Evolutionary conservation across 2,797 vertebrate species (phyloP).

Genomic region (Semotilus atromaculatus): DNA sequence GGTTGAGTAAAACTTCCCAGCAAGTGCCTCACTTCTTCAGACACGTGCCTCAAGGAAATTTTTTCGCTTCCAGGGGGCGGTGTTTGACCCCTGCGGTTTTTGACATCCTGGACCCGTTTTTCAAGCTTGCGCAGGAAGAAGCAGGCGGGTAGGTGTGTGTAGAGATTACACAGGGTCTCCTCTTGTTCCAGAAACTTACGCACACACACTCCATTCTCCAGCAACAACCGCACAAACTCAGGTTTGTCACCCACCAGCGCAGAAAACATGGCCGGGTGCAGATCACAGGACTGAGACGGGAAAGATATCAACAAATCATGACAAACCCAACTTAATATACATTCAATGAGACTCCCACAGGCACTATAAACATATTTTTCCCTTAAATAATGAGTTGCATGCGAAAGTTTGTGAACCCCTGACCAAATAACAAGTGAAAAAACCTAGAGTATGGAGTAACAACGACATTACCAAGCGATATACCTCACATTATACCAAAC

Average conservation of each 20-base stretch:
- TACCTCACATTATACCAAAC: no score
- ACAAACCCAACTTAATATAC: background rate
- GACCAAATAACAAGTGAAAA: no score
- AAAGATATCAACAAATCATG: background rate
- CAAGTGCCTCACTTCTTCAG: conserved; percentile 86
- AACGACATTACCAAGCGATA: no score
- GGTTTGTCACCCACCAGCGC: conserved; percentile 91
- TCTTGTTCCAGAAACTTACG: conserved; percentile 83
- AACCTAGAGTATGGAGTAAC: no score
- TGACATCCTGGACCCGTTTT: conserved; percentile 72
- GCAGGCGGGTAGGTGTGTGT: conserved; percentile 82
- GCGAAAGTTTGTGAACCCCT: background rate
- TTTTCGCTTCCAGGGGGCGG: no score
- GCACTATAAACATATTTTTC: background rate
- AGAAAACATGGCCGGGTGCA: conserved; percentile 87
- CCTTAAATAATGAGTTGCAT: background rate
- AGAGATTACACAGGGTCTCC: conserved; percentile 81
- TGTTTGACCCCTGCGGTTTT: background rate
- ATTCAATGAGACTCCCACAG: background rate
- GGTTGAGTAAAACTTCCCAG: conserved; percentile 86
- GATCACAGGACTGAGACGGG: conserved; percentile 82
- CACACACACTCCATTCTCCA: conserved; percentile 90
- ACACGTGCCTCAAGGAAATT: conserved; percentile 81
- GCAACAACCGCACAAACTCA: conserved; percentile 89
- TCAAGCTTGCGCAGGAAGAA: conserved; percentile 85